phyloP scores from a whole-genome alignment of 2,888 invertebrate genomes.

The Odiellus spinosus region DNA sequence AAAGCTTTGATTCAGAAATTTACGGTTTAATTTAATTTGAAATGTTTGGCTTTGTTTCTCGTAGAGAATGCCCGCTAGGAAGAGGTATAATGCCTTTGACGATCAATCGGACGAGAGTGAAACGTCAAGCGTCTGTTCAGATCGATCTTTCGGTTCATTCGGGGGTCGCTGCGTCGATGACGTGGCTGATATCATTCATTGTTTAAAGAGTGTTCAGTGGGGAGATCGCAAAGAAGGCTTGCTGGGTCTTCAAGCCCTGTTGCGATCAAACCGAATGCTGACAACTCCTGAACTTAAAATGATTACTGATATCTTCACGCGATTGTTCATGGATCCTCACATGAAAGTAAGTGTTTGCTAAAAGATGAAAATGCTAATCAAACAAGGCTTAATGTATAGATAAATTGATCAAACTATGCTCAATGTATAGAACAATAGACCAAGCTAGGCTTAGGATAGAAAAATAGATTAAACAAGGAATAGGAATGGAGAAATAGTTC shows the following conservation, averaged over 20 bases:
- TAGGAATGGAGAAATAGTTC: too few relatives aligned
- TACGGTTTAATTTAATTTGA: too few relatives aligned
- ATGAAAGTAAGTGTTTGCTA: too few relatives aligned
- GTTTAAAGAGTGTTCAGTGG: conserved; percentile 81
- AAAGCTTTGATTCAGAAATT: too few relatives aligned
- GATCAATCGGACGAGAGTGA: conserved; percentile 74
- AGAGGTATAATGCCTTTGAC: conserved; percentile 19
- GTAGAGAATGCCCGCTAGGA: conserved; percentile 18
- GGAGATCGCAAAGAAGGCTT: conserved; percentile 89
- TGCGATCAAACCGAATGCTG: conserved; percentile 42
- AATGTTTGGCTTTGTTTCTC: too few relatives aligned
- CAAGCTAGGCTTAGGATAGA: too few relatives aligned
- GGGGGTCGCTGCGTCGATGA: conserved; percentile 57
- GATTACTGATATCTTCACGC: conserved; percentile 81
- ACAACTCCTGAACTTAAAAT: conserved; percentile 55
- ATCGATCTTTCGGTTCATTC: conserved; percentile 67
- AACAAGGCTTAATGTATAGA: not conserved
- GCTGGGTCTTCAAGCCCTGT: conserved; percentile 26
- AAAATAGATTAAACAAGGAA: too few relatives aligned
- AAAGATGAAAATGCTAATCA: conserved; percentile 3
- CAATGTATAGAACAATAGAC: too few relatives aligned
- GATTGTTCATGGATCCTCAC: conserved; percentile 95
- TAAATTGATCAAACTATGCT: too few relatives aligned
- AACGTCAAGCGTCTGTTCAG: conserved; percentile 89
- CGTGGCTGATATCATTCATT: conserved; percentile 65